These are phyloP conservation scores for Lerista edwardsae DNA, from an alignment of 2,797 vertebrate species.

Conservation along the genomic window DNA sequence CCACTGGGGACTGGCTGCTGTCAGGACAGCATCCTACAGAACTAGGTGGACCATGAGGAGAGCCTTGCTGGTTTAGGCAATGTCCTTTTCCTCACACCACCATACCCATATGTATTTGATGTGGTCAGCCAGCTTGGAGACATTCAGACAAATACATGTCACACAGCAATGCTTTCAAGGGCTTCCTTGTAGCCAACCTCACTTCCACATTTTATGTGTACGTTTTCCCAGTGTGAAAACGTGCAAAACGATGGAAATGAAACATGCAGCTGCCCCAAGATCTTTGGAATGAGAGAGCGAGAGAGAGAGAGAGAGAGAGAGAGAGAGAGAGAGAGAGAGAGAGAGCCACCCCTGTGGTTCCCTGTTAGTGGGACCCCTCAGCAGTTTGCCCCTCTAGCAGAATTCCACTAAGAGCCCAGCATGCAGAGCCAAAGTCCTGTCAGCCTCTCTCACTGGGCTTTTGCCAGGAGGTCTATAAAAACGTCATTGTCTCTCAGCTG, in stretches of 20 bases:
- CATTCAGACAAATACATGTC: background rate
- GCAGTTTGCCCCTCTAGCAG: constrained; percentile 36
- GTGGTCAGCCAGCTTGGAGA: constrained; percentile 10
- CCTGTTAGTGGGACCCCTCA: background rate
- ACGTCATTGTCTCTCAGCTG: constrained; percentile 79
- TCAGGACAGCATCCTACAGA: background rate
- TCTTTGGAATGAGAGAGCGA: background rate
- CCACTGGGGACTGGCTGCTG: background rate
- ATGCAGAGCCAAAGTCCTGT: constrained; percentile 71
- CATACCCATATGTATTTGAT: background rate
- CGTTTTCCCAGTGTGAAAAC: background rate
- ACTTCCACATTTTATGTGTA: background rate
- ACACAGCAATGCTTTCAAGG: background rate
- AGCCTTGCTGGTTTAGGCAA: background rate
- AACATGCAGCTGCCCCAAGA: constrained; percentile 12
- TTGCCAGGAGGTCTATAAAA: constrained; percentile 81
- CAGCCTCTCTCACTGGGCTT: constrained; percentile 63
- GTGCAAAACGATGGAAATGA: constrained; percentile 7
- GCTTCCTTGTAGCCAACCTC: background rate
- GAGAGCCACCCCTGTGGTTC: background rate
- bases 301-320: background rate
- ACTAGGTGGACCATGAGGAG: background rate
- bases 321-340: background rate
- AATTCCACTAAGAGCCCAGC: constrained; percentile 57
- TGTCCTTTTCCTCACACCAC: background rate